Conservation (phyloP, 2,888 invertebrate genomes). For the Anticlea derivata region DNA sequence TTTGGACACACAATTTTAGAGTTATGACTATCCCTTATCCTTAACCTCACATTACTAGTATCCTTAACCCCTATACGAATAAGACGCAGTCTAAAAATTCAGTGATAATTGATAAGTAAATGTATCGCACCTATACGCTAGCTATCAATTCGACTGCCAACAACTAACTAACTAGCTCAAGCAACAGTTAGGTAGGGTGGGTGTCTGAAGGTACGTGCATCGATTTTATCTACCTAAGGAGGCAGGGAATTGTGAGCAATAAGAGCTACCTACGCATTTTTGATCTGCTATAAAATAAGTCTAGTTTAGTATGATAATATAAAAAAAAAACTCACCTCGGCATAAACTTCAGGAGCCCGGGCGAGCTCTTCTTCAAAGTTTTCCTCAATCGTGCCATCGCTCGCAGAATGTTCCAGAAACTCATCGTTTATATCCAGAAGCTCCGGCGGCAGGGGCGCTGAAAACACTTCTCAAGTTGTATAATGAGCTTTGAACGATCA, state of each 20-base stretch:
- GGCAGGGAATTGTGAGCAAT: slow-evolving; percentile 13
- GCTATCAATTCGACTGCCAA: neutral
- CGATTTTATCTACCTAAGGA: slow-evolving; percentile 21
- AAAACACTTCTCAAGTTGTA: slow-evolving; percentile 25
- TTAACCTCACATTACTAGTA: no score
- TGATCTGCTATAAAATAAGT: no score
- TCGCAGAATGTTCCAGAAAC: slow-evolving; percentile 82
- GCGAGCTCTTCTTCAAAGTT: slow-evolving; percentile 95
- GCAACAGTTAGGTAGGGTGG: neutral
- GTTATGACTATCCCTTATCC: no score
- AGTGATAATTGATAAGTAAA: no score
- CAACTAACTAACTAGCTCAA: slow-evolving; percentile 14
- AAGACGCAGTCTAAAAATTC: no score
- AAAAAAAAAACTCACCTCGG: slow-evolving; percentile 52
- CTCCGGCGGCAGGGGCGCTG: slow-evolving; percentile 71
- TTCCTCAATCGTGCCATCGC: slow-evolving; percentile 95
- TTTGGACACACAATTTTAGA: no score
- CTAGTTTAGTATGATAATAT: no score
- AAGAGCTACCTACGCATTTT: neutral
- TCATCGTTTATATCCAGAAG: slow-evolving; percentile 64
- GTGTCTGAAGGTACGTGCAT: slow-evolving; percentile 15
- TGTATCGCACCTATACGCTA: neutral
- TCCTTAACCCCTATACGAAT: no score
- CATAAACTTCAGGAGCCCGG: slow-evolving; percentile 81
- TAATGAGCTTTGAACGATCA: neutral